A percentile compares a stretch with the other conserved stretches of the same genome.
phyloP scores from a whole-genome alignment of 1,140 invertebrate species.

The Drusus annulatus region DNA sequence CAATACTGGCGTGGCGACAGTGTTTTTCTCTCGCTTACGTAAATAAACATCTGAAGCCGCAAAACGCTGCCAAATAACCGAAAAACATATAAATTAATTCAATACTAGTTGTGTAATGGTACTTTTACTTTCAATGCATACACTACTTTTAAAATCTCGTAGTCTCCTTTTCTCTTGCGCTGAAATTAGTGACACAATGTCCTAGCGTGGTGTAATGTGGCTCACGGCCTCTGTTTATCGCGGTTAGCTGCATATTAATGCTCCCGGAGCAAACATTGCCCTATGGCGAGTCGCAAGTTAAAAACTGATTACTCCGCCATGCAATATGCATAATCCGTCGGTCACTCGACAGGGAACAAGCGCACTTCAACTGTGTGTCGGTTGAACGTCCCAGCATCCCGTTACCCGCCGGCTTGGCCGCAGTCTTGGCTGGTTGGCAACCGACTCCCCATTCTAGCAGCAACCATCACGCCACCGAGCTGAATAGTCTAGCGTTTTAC shows the following conservation, averaged over 20 bases:
- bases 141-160: too few relatives aligned
- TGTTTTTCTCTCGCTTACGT: background rate
- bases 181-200: too few relatives aligned
- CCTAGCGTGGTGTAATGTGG: background rate
- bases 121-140: too few relatives aligned
- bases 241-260: background rate
- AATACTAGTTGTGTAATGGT: too few relatives aligned
- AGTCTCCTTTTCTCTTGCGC: too few relatives aligned
- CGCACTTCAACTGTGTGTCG: constrained; percentile 23
- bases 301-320: background rate
- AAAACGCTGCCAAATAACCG: background rate
- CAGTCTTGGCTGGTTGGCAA: too few relatives aligned
- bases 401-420: too few relatives aligned
- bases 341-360: background rate
- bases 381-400: background rate
- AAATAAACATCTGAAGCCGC: constrained; percentile 4
- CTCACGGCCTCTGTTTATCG: constrained; percentile 2
- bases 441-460: too few relatives aligned
- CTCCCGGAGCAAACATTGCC: background rate
- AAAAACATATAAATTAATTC: too few relatives aligned
- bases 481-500: too few relatives aligned
- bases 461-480: too few relatives aligned
- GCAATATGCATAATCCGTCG: constrained; percentile 17
- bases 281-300: background rate
- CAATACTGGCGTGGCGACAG: background rate